phyloP scores from a whole-genome alignment of 2,113 vertebrate species.

The Seriola aureovittata region DNA sequence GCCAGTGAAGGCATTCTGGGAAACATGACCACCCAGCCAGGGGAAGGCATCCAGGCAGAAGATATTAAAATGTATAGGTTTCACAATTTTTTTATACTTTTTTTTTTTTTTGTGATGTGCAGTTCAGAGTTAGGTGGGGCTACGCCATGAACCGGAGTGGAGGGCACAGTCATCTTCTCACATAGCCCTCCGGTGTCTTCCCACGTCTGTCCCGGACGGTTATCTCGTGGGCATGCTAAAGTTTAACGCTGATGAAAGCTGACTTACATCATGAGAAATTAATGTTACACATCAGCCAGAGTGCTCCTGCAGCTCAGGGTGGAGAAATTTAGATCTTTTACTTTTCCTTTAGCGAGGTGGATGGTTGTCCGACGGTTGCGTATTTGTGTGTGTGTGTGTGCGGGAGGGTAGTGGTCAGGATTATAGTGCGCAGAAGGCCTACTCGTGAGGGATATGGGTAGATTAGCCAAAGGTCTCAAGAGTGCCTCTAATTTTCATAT shows the following conservation, averaged over 20 bases:
- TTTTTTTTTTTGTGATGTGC: not conserved
- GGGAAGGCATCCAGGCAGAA: conserved; percentile 59
- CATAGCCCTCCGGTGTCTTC: conserved; percentile 65
- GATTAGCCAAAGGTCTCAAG: not conserved
- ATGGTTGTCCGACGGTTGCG: conserved; percentile 29
- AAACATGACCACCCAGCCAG: conserved; percentile 48
- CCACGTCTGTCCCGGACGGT: conserved; percentile 56
- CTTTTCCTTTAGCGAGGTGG: conserved; percentile 29
- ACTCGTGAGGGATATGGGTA: not conserved
- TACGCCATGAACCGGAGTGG: not conserved
- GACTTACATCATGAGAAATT: conserved; percentile 85
- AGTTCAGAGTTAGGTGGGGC: conserved; percentile 26
- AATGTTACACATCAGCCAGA: conserved; percentile 74
- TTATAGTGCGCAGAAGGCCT: not conserved
- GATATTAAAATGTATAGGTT: conserved; percentile 76
- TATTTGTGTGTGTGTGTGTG: conserved; percentile 15
- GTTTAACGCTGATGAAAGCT: conserved; percentile 80
- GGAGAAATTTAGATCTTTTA: conserved; percentile 60
- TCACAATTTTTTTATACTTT: conserved; percentile 21
- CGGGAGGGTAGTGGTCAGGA: not conserved
- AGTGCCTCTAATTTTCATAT: not conserved
- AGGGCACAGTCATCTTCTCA: conserved; percentile 63
- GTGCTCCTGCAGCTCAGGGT: conserved; percentile 50
- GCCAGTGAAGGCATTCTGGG: conserved; percentile 62
- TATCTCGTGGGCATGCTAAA: conserved; percentile 65